Evolutionary conservation across 1,140 invertebrate species (phyloP).

Genomic region (Orchesella cincta): DNA sequence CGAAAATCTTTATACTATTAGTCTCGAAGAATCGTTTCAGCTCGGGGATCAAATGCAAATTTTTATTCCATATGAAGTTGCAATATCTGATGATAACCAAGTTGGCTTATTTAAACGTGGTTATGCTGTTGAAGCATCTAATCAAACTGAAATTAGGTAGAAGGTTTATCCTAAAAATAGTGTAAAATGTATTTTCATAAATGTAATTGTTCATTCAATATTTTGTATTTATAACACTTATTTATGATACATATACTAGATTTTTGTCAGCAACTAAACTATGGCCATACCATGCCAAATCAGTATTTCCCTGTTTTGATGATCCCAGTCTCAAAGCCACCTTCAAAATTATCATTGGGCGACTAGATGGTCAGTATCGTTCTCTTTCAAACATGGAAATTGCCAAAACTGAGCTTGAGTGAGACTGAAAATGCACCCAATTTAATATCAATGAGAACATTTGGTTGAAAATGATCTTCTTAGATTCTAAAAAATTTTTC

Average conservation of each 20-base stretch:
- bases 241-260: no score
- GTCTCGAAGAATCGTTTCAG: constrained; percentile 62
- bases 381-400: not conserved
- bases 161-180: no score
- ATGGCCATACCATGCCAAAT: constrained; percentile 82
- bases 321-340: constrained; percentile 78
- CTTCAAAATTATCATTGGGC: constrained; percentile 17
- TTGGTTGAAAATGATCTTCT: no score
- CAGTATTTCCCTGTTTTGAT: constrained; percentile 90
- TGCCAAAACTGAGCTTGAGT: not conserved
- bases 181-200: no score
- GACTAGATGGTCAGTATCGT: not conserved
- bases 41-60: constrained; percentile 68
- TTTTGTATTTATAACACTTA: no score
- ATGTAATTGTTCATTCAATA: no score
- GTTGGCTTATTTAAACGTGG: constrained; percentile 85
- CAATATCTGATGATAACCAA: constrained; percentile 18
- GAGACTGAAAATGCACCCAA: no score
- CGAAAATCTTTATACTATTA: constrained; percentile 73
- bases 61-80: constrained; percentile 65
- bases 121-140: constrained; percentile 63
- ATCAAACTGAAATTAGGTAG: no score
- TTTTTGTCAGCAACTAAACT: constrained; percentile 85
- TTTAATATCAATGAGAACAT: no score
- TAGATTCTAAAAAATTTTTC: no score